These are phyloP conservation scores for Aleiodes testaceus DNA, from an alignment of 2,888 invertebrate genomes.

Conservation along the genomic window DNA sequence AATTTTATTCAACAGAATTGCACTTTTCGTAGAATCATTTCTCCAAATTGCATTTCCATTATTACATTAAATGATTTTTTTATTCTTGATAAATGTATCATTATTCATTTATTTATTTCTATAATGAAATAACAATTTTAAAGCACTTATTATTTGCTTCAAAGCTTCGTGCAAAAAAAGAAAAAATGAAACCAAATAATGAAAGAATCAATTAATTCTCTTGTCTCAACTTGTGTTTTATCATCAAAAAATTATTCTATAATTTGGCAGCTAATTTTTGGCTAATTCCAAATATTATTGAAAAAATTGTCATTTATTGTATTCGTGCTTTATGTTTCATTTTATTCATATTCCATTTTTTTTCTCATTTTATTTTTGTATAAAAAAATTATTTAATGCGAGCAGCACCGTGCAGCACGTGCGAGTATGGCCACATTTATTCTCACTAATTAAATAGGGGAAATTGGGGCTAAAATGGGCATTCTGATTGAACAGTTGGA, in stretches of 20 bases:
- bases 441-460: constrained; percentile 13
- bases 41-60: not conserved
- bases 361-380: constrained; percentile 29
- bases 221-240: not conserved
- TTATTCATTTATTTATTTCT: not conserved
- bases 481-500: too few relatives aligned
- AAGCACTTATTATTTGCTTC: not conserved
- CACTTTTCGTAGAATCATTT: not conserved
- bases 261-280: constrained; percentile 55
- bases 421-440: constrained; percentile 41
- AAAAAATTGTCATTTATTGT: constrained; percentile 36
- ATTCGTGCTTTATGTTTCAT: constrained; percentile 20
- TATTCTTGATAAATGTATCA: not conserved
- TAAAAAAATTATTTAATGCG: constrained; percentile 38
- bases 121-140: not conserved
- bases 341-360: constrained; percentile 25
- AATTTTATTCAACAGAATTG: not conserved
- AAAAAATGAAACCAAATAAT: not conserved
- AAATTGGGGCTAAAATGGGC: too few relatives aligned
- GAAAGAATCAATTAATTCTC: constrained; percentile 10
- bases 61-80: not conserved
- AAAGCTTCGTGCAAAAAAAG: constrained; percentile 10
- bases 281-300: constrained; percentile 48
- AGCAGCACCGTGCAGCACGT: constrained; percentile 51
- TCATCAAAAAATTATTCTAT: constrained; percentile 36